Evolutionary conservation across 2,888 invertebrate genomes (phyloP).

Genomic region (Acanthococcus lagerstroemiae): DNA sequence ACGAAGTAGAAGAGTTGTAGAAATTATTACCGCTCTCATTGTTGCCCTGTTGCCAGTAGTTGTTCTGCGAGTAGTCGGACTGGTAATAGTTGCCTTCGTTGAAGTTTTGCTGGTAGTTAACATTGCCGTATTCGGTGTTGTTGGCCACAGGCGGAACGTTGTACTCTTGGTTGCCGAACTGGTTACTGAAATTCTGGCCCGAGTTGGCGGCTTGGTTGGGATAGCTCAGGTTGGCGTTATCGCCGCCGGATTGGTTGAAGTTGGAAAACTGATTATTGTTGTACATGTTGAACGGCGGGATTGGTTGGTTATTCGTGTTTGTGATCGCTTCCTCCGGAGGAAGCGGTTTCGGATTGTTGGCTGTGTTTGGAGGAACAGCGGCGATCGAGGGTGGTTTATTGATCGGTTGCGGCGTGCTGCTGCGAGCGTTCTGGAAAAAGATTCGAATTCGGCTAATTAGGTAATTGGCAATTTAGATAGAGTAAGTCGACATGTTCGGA

Average conservation of each 20-base stretch:
- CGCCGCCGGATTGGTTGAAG: slow-evolving; percentile 5
- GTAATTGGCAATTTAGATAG: no score
- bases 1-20: neutral
- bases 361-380: slow-evolving; percentile 36
- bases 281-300: slow-evolving; percentile 13
- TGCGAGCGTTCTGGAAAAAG: slow-evolving; percentile 17
- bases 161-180: neutral
- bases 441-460: no score
- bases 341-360: slow-evolving; percentile 26
- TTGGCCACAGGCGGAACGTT: neutral
- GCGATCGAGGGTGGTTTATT: slow-evolving; percentile 35
- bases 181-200: neutral
- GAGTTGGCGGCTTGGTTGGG: neutral
- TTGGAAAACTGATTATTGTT: slow-evolving; percentile 11
- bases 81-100: slow-evolving; percentile 10
- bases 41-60: slow-evolving; percentile 15
- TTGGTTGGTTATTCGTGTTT: neutral
- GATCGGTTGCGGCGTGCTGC: slow-evolving; percentile 19
- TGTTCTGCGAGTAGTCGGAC: slow-evolving; percentile 1
- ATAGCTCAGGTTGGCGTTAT: neutral
- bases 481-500: no score
- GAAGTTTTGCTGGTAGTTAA: slow-evolving; percentile 16
- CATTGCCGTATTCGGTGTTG: neutral
- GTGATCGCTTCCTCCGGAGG: neutral
- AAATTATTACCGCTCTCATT: neutral